These are phyloP conservation scores for Pristiophorus japonicus DNA, from an alignment of 2,113 vertebrate genomes.

Conservation along the genomic window DNA sequence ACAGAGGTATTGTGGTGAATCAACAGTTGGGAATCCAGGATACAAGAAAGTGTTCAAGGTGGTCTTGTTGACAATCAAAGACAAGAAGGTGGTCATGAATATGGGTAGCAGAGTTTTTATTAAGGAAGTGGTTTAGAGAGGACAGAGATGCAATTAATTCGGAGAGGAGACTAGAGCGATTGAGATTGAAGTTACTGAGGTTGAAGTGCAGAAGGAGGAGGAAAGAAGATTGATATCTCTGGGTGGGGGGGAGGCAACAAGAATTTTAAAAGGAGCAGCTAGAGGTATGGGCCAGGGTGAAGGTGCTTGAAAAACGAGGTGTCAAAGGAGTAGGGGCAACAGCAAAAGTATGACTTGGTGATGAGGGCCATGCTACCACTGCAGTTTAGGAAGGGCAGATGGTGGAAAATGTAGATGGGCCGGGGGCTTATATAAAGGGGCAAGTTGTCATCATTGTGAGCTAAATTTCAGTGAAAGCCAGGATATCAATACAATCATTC, in stretches of 20 bases:
- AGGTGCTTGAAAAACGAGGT: neutral
- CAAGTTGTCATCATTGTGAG: neutral
- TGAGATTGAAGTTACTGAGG: neutral
- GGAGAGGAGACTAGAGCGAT: neutral
- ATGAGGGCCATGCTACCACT: neutral
- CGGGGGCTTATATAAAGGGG: neutral
- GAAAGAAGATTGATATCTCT: neutral
- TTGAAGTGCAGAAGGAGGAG: neutral
- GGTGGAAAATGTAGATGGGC: neutral
- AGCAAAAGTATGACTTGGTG: neutral
- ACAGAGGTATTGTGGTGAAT: neutral
- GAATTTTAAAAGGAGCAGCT: neutral
- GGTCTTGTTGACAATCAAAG: neutral
- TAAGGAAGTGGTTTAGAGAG: neutral
- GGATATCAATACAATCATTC: neutral
- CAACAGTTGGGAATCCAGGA: neutral
- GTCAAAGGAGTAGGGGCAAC: neutral
- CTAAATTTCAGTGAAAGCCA: neutral
- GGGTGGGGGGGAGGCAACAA: neutral
- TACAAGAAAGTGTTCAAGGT: neutral
- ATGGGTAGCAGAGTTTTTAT: neutral
- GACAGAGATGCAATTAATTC: neutral
- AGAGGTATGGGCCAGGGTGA: no score
- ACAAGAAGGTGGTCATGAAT: neutral
- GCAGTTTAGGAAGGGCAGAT: neutral